Base-by-base conservation (phyloP, 1,140 invertebrate species). In the Chrysopa pallens region DNA sequence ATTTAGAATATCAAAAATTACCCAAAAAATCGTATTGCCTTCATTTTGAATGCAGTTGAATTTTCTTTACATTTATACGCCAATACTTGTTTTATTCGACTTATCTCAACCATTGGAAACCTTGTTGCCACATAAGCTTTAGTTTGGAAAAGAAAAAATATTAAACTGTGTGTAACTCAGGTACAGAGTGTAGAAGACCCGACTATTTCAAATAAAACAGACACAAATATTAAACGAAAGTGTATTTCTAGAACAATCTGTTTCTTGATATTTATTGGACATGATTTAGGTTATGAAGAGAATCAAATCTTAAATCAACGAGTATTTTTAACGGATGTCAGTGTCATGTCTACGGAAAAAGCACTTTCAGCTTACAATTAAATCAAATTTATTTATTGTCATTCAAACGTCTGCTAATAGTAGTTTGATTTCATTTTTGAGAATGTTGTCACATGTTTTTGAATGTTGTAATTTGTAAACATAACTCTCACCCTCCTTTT, bases 1-100 rank as follows among this genome's bases (percentile, higher is more conserved):
- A 44, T 17, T 40, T 3, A 23, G 17, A 23, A 3, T 23, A 23
- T n/a, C 17, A 23, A 23, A 23, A 60, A 64, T 61, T 53, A 70
- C 65, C 66, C 67, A 52, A 68, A 70, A 55, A 70, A 79, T 64
- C 75, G 70, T 53, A 76, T 74, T 38, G 74, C 74, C 54, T 77
- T 70, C 74, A 78, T 78, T 56, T 76, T 68, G 33, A 78, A 70
- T 45, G 78, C 75, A 13, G 76, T 77, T 45, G 76, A 78, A 57
- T 78, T 79, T 58, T 79, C 78, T 62, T 80, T 79, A 63, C 78
- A 80, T 56, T 80, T 80, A 61, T 79, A 80, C 14, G 78, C 78
- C 46, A 80, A 63, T 45, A 80, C 76, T 60, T 80, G 78, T 58
- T 79, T 79, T 52, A 79, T 78, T 53, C 76, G 68, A 58, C 74